Conservation (phyloP, 2,888 invertebrate genomes). For the Orthonychiurus folsomi region DNA sequence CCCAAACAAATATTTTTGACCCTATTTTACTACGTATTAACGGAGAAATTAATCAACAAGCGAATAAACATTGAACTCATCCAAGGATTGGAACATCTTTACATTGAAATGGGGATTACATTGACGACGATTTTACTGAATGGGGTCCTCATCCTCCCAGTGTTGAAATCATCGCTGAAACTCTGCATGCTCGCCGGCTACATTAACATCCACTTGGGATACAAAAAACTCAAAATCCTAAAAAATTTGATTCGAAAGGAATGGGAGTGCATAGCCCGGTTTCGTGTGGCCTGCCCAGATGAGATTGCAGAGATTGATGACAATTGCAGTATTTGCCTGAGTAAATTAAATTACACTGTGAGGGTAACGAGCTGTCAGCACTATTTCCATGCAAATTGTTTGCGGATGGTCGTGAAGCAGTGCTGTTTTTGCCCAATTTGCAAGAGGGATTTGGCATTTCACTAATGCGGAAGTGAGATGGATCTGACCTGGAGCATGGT, state of each 20-base stretch:
- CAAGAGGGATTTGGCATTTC: constrained; percentile 48
- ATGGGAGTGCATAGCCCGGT: constrained; percentile 52
- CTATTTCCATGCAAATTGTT: constrained; percentile 67
- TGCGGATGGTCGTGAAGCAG: constrained; percentile 61
- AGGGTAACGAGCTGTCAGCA: constrained; percentile 70
- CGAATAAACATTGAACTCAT: constrained; percentile 29
- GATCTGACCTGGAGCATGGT: too few relatives aligned
- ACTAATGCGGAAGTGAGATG: too few relatives aligned
- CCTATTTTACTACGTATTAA: constrained; percentile 60
- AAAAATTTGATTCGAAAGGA: constrained; percentile 54
- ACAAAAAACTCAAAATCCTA: constrained; percentile 55
- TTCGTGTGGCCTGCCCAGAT: constrained; percentile 56
- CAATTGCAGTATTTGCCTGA: constrained; percentile 68
- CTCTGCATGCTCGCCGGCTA: constrained; percentile 55
- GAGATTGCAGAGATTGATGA: constrained; percentile 63
- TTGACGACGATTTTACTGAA: constrained; percentile 54
- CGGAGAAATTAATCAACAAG: constrained; percentile 45
- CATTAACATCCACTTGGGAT: constrained; percentile 57
- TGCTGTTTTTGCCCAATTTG: constrained; percentile 66
- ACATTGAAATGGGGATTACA: constrained; percentile 58
- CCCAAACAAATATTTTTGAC: constrained; percentile 64
- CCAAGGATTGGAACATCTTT: constrained; percentile 56
- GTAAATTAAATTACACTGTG: constrained; percentile 56
- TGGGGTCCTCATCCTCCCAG: constrained; percentile 50
- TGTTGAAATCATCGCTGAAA: constrained; percentile 53